Evolutionary conservation across 2,113 vertebrate genomes (phyloP).

Genomic region (Paradisaea rubra): DNA sequence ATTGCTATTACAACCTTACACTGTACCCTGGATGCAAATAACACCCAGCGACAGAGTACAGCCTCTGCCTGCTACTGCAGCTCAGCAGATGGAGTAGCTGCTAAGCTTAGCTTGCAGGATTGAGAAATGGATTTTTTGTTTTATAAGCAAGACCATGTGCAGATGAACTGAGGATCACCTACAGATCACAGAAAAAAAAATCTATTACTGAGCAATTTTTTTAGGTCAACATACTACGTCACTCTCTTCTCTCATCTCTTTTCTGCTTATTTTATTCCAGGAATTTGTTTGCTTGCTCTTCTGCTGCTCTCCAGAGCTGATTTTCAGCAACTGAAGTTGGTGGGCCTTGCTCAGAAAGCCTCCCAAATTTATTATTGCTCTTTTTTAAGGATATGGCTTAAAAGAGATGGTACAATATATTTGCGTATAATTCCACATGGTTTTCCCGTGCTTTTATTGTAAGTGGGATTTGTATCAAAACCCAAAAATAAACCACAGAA

Average conservation of each 20-base stretch:
- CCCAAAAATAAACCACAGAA: neutral
- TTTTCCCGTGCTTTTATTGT: neutral
- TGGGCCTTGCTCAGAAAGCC: neutral
- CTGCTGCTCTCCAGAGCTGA: neutral
- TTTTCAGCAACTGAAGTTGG: neutral
- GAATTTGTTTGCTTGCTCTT: neutral
- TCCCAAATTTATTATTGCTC: neutral
- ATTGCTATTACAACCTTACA: neutral
- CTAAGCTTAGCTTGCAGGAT: neutral
- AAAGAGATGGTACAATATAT: neutral
- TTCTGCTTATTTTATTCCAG: neutral
- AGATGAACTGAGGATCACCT: neutral
- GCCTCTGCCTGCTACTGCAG: neutral
- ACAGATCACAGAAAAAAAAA: neutral
- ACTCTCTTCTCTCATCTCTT: neutral
- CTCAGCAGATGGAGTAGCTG: conserved; percentile 10
- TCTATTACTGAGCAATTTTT: neutral
- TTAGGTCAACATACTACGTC: neutral
- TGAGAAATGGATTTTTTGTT: conserved; percentile 24
- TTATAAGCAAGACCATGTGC: neutral
- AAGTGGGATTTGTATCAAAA: neutral
- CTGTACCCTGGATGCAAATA: neutral
- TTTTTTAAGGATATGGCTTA: neutral
- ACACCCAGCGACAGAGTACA: rapidly evolving
- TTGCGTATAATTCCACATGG: neutral